Base-by-base conservation (phyloP, 2,888 invertebrate species). In the Calephelis perditalis region DNA sequence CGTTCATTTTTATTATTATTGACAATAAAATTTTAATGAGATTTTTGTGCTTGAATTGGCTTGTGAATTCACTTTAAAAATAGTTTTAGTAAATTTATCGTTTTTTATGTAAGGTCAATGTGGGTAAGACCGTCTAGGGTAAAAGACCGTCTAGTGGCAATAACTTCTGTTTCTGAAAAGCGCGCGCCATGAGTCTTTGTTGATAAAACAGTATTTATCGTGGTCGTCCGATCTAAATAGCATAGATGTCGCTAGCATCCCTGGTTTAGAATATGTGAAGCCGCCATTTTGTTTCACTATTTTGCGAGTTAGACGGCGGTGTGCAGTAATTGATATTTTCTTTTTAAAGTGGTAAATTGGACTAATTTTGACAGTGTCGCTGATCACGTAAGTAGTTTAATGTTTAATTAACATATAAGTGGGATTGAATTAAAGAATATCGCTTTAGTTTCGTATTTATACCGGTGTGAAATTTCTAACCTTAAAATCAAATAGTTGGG, bases 401-500 rank as follows among this genome's bases (percentile, higher is more conserved):
- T 56, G 15, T 12, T 9, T 6, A 4, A 12, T 9, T 12, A 40
- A 56, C 6, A 3, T 56, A 40, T 56, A 12, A 2, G 8, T 9
- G 2, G 7, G 5, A 40, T n/a, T 56, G 11, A 56, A 56, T 56
- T 15, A 0, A 40, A 7, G 40, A 56, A 40, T 40, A 56, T 40
- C 12, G n/a, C n/a, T 56, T 56, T 7, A 56, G 12, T 40, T 56
- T 56, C 10, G 56, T 56, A 7, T 40, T 56, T 56, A 56, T 56
- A 15, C 40, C 12, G 1, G 7, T 40, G 37, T 40, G 12, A 56
- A 56, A 43, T 12, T 56, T n/a, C 6, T n/a, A 56, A 56, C 56
- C 56, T 56, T 9, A 56, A 56, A 56, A 56, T 56, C 4, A 4
- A 56, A 56, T 56, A 56, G 12, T 56, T 56, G 6, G 56, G 56